Evolutionary conservation across 2,113 vertebrate genomes (phyloP), one percentile per base, ranked within the genome.

Genomic region (Peromyscus californicus): DNA sequence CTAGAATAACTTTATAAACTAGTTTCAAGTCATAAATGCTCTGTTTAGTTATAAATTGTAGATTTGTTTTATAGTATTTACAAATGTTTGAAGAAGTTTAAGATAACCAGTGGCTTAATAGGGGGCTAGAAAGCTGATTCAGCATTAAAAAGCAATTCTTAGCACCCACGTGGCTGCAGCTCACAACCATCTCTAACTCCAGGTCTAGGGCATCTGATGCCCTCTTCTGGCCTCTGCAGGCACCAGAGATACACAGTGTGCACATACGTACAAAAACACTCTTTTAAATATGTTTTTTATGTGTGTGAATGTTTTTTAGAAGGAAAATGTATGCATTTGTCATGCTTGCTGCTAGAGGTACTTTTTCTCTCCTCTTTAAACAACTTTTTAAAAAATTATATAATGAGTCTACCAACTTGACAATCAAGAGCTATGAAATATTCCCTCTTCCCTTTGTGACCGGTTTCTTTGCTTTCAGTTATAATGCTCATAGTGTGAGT

Each of bases 11-110:
- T 95, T 85, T 59, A 15, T 70, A 96, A 87, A 31, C 70, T 90
- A 65, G 31, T 74, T 89, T 76, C 91, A 54, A 97, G 87, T 97
- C 54, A 57, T 90, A 91, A 75, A 16, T 65, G 69, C 84, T 92
- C 94, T 90, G 5, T 7, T 90, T 96, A 86, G 48, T 95, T 89
- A 72, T 16, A 74, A 93, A 88, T 5, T 93, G 86, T 91, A 93
- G 31, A 90, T 45, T 95, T 94, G n/a, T 67, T 87, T 70, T 88
- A 79, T 69, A 97, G 11, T 96, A 70, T 79, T 94, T 89, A 72
- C 24, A 85, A 89, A 21, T 33, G 15, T 90, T 96, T 72, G 36
- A 92, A 82, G 61, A 95, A 93, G 74, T 74, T 5, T 83, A 74
- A 89, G 33, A 33, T 86, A 89, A 87, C 89, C 21, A 94, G 48